phyloP scores from a whole-genome alignment of 1,140 invertebrate species.

The Steinernema feltiae region DNA sequence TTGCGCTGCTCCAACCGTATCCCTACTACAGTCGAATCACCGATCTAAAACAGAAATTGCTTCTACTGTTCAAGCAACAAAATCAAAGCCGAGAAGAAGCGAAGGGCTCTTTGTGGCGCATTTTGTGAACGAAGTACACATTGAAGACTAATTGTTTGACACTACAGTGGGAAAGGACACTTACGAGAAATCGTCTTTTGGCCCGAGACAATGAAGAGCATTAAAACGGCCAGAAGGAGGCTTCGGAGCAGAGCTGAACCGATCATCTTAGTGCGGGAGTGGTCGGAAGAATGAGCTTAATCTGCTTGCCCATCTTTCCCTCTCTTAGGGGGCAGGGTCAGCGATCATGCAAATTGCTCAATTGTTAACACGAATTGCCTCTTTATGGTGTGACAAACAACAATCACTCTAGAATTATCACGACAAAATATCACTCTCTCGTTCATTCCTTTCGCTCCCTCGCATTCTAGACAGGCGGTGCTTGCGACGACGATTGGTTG shows the following conservation, averaged over 20 bases:
- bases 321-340: not conserved
- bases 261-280: conserved; percentile 13
- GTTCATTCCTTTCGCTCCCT: conserved; percentile 5
- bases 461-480: not conserved
- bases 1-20: no score
- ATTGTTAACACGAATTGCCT: conserved; percentile 15
- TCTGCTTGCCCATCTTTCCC: not conserved
- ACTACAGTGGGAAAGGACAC: not conserved
- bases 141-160: no score
- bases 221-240: conserved; percentile 5
- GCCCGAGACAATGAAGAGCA: not conserved
- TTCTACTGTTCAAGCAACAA: no score
- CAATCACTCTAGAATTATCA: conserved; percentile 15
- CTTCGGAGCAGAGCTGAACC: conserved; percentile 5
- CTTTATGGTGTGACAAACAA: conserved; percentile 15
- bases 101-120: no score
- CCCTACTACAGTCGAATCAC: no score
- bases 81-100: no score
- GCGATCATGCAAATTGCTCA: conserved; percentile 13
- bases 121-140: no score
- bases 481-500: not conserved
- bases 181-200: not conserved
- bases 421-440: conserved; percentile 15
- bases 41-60: no score
- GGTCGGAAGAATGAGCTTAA: conserved; percentile 15